Percentiles rank a stretch among this genome's conserved stretches.
These are phyloP conservation scores for Himantopus leucocephalus DNA, from an alignment of 2,113 vertebrate species.

Conservation along the genomic window DNA sequence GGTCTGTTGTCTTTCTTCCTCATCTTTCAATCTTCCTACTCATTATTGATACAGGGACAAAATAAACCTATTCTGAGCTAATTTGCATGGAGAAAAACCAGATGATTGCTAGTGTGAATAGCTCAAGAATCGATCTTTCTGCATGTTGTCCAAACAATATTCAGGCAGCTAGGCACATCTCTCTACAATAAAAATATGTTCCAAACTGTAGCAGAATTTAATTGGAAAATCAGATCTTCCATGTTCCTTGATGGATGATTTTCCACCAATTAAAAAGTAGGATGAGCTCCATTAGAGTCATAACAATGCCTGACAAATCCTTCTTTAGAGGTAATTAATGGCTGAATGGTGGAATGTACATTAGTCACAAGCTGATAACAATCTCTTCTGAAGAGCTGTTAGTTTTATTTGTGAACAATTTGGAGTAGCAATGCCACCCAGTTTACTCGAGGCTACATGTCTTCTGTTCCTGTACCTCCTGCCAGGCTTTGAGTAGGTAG, in stretches of 20 bases:
- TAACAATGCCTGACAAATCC: background rate
- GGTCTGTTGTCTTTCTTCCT: background rate
- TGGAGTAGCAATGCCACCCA: background rate
- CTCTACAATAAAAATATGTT: background rate
- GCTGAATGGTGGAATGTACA: background rate
- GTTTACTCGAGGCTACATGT: background rate
- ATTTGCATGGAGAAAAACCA: background rate
- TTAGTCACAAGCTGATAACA: background rate
- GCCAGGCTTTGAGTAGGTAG: background rate
- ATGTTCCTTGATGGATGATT: background rate
- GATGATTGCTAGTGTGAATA: background rate
- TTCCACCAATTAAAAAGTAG: background rate
- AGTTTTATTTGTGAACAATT: background rate
- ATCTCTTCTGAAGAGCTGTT: background rate
- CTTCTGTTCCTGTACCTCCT: background rate
- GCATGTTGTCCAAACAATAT: background rate
- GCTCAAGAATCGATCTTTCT: background rate
- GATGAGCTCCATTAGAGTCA: background rate
- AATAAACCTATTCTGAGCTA: background rate
- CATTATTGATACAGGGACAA: background rate
- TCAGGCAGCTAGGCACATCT: background rate
- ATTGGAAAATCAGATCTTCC: slow-evolving; percentile 13
- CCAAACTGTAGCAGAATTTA: background rate
- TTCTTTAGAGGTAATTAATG: background rate
- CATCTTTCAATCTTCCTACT: background rate